Base-by-base conservation (phyloP, 2,888 invertebrate genomes). In the Shargacucullia verbasci region DNA sequence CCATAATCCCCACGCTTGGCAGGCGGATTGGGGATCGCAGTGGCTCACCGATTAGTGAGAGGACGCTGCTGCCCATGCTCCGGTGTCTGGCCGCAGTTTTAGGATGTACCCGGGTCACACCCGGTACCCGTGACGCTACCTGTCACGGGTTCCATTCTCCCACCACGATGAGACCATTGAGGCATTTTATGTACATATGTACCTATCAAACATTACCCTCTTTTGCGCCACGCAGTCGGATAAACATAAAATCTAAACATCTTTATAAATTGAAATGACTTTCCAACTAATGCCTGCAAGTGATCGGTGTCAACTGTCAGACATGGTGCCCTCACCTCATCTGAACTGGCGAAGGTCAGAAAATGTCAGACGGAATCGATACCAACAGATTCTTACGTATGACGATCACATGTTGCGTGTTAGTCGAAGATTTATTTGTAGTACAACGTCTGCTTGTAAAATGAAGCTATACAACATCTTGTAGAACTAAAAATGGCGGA, bases 351-450 rank as follows among this genome's bases (percentile, higher is more conserved):
- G 25, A 52, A 66, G 66, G 68, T 52, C 31, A 57, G 34, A 38
- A 47, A 67, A 67, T 37, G 68, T 47, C 68, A 67, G 40, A 56
- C 48, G 37, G 13, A 52, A 56, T 66, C 65, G 39, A 66, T 66
- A 67, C 12, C 14, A 11, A n/a, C 37, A n/a, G 2, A 20, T 55
- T 45, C 46, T 63, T 47, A 40, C 37, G 62, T 64, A 48, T 59
- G 52, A 37, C 15, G 47, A 45, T 61, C 62, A 48, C 57, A 56
- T 39, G 57, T 27, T 13, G 10, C 34, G 40, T 57, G 45, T 57
- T 66, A 48, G 34, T 31, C 0, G 7, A 20, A 25, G 55, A 47
- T 56, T 47, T 61, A 61, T 61, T 47, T 39, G 15, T 11, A 37
- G 14, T 39, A 54, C 54, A 34, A 31, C 31, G 39, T 64, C 35